phyloP scores from a whole-genome alignment of 1,140 invertebrate species.

The Bombus pyrosoma region DNA sequence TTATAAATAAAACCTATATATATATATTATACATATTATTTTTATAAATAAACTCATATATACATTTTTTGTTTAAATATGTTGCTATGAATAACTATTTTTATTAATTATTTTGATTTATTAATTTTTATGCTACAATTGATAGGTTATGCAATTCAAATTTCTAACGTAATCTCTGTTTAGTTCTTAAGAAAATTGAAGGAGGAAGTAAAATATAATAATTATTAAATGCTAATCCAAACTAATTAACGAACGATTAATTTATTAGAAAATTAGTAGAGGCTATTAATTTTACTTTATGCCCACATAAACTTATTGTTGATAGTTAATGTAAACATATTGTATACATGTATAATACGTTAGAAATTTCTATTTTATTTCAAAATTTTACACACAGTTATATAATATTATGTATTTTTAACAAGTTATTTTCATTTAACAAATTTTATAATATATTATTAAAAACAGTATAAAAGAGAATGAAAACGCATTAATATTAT shows the following conservation, averaged over 20 bases:
- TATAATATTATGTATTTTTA: not conserved
- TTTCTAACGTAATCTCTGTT: not conserved
- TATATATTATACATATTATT: not conserved
- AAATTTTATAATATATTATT: not conserved
- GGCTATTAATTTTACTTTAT: not conserved
- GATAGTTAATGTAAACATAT: not conserved
- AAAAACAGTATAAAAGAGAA: too few species aligned
- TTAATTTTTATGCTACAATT: not conserved
- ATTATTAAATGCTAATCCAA: not conserved
- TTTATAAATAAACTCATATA: not conserved
- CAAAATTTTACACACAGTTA: not conserved
- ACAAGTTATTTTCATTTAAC: not conserved
- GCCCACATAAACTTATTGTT: not conserved
- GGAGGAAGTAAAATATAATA: not conserved
- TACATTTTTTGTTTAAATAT: too few species aligned
- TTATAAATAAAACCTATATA: not conserved
- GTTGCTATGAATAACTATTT: too few species aligned
- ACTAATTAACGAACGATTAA: not conserved
- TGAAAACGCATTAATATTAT: not conserved
- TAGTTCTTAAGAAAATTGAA: not conserved
- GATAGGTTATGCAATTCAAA: not conserved
- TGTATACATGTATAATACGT: not conserved
- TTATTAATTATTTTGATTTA: not conserved
- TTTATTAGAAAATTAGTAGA: too few species aligned
- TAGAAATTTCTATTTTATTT: not conserved